phyloP scores from a whole-genome alignment of 2,797 vertebrate genomes.

The Pelodytes ibericus region DNA sequence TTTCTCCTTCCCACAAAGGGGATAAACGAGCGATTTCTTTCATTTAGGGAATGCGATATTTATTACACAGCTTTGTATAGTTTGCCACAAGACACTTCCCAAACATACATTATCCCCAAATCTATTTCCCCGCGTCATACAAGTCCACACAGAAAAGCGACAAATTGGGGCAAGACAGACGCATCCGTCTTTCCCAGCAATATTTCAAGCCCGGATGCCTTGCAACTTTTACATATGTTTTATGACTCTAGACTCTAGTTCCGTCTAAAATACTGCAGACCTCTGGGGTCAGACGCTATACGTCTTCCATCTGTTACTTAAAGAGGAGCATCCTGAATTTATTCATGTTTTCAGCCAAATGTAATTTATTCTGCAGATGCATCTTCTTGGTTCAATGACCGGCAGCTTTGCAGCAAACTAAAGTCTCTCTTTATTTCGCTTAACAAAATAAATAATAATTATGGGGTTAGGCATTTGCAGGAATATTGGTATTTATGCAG shows the following conservation, averaged over 20 bases:
- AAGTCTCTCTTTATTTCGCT: too few relatives aligned
- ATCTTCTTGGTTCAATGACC: background rate
- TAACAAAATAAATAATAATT: too few relatives aligned
- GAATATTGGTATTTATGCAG: too few relatives aligned
- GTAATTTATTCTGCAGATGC: background rate
- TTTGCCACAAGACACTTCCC: background rate
- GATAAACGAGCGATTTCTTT: conserved; percentile 36
- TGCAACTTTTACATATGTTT: background rate
- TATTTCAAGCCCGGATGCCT: background rate
- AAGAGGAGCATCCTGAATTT: background rate
- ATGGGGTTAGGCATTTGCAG: too few relatives aligned
- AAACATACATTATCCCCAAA: conserved; percentile 24
- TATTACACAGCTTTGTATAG: conserved; percentile 5
- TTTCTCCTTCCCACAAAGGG: conserved; percentile 19
- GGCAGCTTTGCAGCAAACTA: too few relatives aligned
- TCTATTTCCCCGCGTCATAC: conserved; percentile 8
- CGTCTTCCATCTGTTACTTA: background rate
- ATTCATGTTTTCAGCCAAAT: conserved; percentile 1
- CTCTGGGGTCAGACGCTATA: background rate
- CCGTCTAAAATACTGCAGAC: background rate
- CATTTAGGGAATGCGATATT: conserved; percentile 31
- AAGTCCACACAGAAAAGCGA: conserved; percentile 4
- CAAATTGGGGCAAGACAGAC: conserved; percentile 1
- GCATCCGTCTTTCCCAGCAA: background rate
- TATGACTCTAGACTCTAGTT: background rate